Base-by-base conservation (phyloP, 2,888 invertebrate species). In the Ectropis crepuscularia region DNA sequence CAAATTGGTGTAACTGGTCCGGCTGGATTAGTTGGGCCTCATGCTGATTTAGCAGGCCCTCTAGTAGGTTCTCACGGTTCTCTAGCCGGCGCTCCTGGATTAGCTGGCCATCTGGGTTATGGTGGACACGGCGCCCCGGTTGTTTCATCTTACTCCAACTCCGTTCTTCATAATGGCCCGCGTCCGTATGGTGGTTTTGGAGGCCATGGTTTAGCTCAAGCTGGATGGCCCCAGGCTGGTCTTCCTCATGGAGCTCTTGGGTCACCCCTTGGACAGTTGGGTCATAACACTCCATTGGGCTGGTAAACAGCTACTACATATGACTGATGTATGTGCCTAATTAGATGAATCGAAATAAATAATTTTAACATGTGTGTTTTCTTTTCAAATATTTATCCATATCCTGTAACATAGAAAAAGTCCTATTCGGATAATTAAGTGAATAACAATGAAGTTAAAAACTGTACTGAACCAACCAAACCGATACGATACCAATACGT, bases 101-200 rank as follows among this genome's bases (percentile, higher is more conserved):
- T 61, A 6, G 50, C 57, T 61, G 57, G 53, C 10, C 41, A 58
- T 59, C 54, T 65, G 2, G 50, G 55, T 28, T 65, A 68, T 43
- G 53, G 63, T 39, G 67, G 51, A 37, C 61, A 51, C 41, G 67
- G 55, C 43, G 60, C 60, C 16, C 73, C 73, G 4, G 54, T 69
- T 8, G 67, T 70, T 46, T 74, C 74, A 10, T 69, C 70, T 6
- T 74, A 73, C 63, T 67, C 70, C 11, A 70, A 72, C 53, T 68
- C 65, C 39, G 61, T 73, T 45, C 61, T 72, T 4, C 74, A 74
- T 51, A 71, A 70, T 42, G 68, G 57, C 41, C 73, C 73, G 45
- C 70, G 64, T 48, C 68, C 73, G 5, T 71, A 63, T 12, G 62
- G 61, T 45, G 69, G 71, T n/a, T 46, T 65, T 9, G 61, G 61